These are phyloP conservation scores for Sepiola atlantica DNA, from an alignment of 2,888 invertebrate species.

Conservation along the genomic window DNA sequence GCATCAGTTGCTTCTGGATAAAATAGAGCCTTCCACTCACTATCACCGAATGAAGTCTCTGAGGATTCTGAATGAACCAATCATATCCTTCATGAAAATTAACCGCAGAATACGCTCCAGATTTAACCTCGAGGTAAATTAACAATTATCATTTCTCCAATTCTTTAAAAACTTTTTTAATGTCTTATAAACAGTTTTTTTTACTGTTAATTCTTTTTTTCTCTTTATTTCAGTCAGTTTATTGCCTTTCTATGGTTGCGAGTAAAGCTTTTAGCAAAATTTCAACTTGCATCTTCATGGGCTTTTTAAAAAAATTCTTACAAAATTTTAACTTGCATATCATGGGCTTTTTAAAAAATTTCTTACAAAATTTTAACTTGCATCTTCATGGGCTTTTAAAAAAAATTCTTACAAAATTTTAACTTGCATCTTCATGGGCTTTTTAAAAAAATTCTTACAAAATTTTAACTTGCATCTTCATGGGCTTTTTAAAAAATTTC, in stretches of 20 bases:
- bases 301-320: too few species aligned
- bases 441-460: too few species aligned
- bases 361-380: too few species aligned
- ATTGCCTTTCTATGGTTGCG: neutral
- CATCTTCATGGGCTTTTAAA: too few species aligned
- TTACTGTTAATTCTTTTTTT: neutral
- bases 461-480: too few species aligned
- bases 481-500: too few species aligned
- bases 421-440: too few species aligned
- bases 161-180: neutral
- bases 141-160: neutral
- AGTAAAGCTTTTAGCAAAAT: too few species aligned
- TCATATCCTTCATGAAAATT: constrained; percentile 61
- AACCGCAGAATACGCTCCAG: constrained; percentile 53
- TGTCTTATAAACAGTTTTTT: neutral
- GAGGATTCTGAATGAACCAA: constrained; percentile 67
- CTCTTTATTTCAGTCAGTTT: neutral
- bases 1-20: constrained; percentile 68
- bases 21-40: constrained; percentile 58
- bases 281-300: too few species aligned
- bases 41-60: constrained; percentile 66
- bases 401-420: too few species aligned
- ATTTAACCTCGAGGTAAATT: constrained; percentile 48
- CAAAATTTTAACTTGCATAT: too few species aligned
- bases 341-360: too few species aligned